A percentile compares a stretch with the other conserved stretches of the same genome.
Evolutionary conservation across 2,113 vertebrate species (phyloP).

Genomic region (Scatophagus argus): DNA sequence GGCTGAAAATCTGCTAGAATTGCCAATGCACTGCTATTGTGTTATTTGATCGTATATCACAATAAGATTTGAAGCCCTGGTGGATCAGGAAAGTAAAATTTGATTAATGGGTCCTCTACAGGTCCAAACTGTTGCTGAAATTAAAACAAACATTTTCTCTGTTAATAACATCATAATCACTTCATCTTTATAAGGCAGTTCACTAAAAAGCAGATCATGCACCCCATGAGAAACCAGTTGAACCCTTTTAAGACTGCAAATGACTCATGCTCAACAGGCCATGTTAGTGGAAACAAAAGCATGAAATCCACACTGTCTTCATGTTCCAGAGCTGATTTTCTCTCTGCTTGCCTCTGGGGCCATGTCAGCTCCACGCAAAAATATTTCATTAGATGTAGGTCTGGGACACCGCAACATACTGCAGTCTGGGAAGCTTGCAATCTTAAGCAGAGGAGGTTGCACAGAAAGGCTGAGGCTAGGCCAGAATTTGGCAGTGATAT

Average conservation of each 20-base stretch:
- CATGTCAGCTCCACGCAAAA: conserved; percentile 19
- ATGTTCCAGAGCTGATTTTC: conserved; percentile 20
- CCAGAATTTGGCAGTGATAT: conserved; percentile 45
- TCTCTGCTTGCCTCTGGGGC: conserved; percentile 33
- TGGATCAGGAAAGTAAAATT: conserved; percentile 38
- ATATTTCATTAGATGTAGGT: conserved; percentile 42
- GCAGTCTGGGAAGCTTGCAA: conserved; percentile 35
- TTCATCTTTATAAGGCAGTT: conserved; percentile 5
- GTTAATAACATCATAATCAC: conserved; percentile 11
- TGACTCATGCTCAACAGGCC: conserved; percentile 31
- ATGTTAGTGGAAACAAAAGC: conserved; percentile 40
- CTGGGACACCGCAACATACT: conserved; percentile 11
- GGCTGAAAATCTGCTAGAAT: neutral
- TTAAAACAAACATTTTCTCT: conserved; percentile 23
- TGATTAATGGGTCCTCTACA: neutral
- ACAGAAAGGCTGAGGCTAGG: neutral
- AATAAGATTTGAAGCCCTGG: conserved; percentile 11
- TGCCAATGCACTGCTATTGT: neutral
- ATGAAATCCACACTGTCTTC: conserved; percentile 27
- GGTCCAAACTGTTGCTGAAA: conserved; percentile 16
- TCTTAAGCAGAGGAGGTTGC: conserved; percentile 7
- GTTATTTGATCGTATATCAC: conserved; percentile 18
- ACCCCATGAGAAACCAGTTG: conserved; percentile 27
- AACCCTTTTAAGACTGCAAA: neutral
- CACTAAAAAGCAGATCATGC: neutral